These are phyloP conservation scores for Trachelus troglodyta DNA, from an alignment of 2,888 invertebrate species.

Conservation along the genomic window DNA sequence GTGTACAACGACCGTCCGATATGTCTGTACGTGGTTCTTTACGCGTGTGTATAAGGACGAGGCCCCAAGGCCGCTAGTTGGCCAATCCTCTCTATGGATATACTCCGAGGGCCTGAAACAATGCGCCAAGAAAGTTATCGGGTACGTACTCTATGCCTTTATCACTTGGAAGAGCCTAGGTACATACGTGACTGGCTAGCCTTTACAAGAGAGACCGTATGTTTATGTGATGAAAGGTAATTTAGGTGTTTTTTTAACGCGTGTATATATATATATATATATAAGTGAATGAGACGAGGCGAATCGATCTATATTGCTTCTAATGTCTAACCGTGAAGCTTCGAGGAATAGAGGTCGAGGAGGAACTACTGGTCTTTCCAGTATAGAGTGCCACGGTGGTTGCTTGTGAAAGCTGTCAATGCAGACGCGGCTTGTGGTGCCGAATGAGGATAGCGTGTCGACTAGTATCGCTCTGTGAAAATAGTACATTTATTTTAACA, in stretches of 20 bases:
- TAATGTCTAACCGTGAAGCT: background rate
- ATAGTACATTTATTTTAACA: background rate
- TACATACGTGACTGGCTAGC: background rate
- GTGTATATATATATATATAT: background rate
- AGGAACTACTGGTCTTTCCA: background rate
- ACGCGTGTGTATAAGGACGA: conserved; percentile 43
- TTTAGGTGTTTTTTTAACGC: background rate
- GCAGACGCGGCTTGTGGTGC: background rate
- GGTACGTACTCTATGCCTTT: conserved; percentile 24
- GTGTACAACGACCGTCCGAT: conserved; percentile 6
- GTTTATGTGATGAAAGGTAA: background rate
- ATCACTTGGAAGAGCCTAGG: conserved; percentile 15
- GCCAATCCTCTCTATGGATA: conserved; percentile 38
- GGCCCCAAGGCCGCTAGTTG: conserved; percentile 44
- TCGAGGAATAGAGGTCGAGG: background rate
- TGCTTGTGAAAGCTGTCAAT: background rate
- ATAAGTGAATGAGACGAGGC: background rate
- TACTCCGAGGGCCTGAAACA: conserved; percentile 19
- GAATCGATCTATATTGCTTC: background rate
- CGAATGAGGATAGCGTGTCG: background rate
- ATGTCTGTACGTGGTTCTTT: conserved; percentile 11
- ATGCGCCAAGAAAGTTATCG: conserved; percentile 24
- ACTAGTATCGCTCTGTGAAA: background rate
- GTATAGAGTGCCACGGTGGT: background rate
- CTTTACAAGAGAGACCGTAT: background rate